Base-by-base conservation (phyloP, 2,888 invertebrate genomes). In the Spisula subtruncata region DNA sequence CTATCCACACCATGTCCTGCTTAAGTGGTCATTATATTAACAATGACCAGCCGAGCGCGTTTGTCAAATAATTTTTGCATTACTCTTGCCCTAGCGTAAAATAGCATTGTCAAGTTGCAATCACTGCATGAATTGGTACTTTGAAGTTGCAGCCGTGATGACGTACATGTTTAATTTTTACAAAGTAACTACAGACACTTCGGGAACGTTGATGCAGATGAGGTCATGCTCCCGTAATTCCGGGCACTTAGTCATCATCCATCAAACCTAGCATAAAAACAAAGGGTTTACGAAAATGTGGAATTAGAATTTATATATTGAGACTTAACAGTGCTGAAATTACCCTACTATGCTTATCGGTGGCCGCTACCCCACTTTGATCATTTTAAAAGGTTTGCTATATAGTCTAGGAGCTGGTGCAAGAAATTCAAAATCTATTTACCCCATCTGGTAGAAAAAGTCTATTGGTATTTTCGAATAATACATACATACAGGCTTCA, bases 11-110 rank as follows among this genome's bases (percentile, higher is more conserved):
- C 81, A n/a, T 80, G 84, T 84, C 83, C 84, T 54, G 60, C 48
- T 60, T 46, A 81, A 86, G 54, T 81, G 41, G 48, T 86, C 84
- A 86, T 86, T 86, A 83, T 81, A 79, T 86, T 75, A 51, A 25
- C 56, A 20, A 83, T 83, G 56, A 75, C 86, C 86, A 86, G 25
- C 81, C 41, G 81, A 29, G 86, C 66, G 71, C 75, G 86, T n/a
- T 29, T 86, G 75, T 83, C 83, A 54, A 87, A 87, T 87, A 54
- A 60, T 41, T 83, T 83, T 87, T 87, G 83, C 60, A 87, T 87
- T 87, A 87, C 56, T 56, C 81, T 18, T 56, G 85, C 41, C 32
- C 41, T 54, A 29, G 54, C 56, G 56, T 60, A 56, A 81, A 85
- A 32, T 41, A 56, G 54, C 32, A 32, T 85, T 85, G 85, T 86